These are phyloP conservation scores for Acanthiza pusilla DNA, from an alignment of 2,797 vertebrate species.

Conservation along the genomic window DNA sequence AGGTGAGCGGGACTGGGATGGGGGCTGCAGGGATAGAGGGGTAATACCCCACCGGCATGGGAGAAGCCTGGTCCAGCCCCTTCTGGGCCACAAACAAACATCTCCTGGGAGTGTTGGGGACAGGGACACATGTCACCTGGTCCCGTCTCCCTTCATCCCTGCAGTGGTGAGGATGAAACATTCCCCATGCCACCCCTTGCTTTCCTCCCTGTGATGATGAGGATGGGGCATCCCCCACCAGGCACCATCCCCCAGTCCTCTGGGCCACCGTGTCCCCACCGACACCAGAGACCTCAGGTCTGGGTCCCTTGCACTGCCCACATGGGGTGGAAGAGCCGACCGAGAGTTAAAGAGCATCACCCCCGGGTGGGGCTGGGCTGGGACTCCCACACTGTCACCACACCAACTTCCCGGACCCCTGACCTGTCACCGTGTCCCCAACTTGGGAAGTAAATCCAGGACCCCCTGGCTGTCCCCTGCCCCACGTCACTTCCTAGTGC, in stretches of 20 bases:
- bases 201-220: not conserved
- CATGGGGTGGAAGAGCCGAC: fast-evolving
- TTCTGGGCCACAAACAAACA: not conserved
- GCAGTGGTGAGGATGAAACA: not conserved
- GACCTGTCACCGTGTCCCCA: fast-evolving
- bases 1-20: not conserved
- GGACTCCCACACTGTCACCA: not conserved
- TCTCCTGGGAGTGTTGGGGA: not conserved
- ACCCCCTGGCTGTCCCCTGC: fast-evolving
- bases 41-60: not conserved
- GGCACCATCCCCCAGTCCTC: not conserved
- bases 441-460: not conserved
- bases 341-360: not conserved
- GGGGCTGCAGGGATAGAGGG: not conserved
- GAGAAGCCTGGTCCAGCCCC: not conserved
- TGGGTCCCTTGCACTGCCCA: not conserved
- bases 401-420: not conserved
- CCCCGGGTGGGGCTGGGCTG: not conserved
- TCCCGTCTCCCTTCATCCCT: not conserved
- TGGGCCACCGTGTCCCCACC: not conserved
- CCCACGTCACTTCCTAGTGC: fast-evolving
- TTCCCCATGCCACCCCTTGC: not conserved
- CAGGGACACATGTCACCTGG: fast-evolving
- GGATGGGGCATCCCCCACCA: not conserved
- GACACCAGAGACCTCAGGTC: not conserved